A percentile compares a stretch with the other conserved stretches of the same genome.
Conservation (phyloP, 1,140 invertebrate species). For the Triops longicaudatus region DNA sequence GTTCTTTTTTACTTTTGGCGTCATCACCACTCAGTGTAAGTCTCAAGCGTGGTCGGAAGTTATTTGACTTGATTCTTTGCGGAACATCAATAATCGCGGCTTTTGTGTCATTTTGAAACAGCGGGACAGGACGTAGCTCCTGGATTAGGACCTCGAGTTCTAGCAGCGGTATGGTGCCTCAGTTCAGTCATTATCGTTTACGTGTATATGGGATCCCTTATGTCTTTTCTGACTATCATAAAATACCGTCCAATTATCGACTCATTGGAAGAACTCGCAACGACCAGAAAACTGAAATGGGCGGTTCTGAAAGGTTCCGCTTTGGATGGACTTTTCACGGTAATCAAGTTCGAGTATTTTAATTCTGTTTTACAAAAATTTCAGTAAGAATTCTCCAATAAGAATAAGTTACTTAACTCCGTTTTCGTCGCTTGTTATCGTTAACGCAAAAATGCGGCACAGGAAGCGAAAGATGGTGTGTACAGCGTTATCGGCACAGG, state of each 20-base stretch:
- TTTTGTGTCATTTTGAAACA: constrained; percentile 9
- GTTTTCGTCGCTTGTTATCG: neutral
- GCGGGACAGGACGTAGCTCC: constrained; percentile 23
- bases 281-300: constrained; percentile 32
- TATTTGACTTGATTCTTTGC: neutral
- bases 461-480: constrained; percentile 29
- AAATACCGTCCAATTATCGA: constrained; percentile 31
- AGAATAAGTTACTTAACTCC: neutral
- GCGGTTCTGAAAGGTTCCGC: constrained; percentile 33
- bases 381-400: too few relatives aligned
- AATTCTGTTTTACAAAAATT: too few relatives aligned
- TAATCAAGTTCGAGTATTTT: constrained; percentile 27
- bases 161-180: constrained; percentile 36
- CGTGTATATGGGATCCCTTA: constrained; percentile 35
- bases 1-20: constrained; percentile 13
- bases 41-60: neutral
- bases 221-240: constrained; percentile 34
- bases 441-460: neutral
- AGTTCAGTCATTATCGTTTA: constrained; percentile 35
- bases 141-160: constrained; percentile 32
- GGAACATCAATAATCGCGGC: neutral
- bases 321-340: constrained; percentile 33
- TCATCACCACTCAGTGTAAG: constrained; percentile 27
- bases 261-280: constrained; percentile 31
- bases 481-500: constrained; percentile 31